Percentiles rank a stretch among this genome's conserved stretches.
phyloP scores from a whole-genome alignment of 2,113 vertebrate genomes.

The Zapus hudsonius region DNA sequence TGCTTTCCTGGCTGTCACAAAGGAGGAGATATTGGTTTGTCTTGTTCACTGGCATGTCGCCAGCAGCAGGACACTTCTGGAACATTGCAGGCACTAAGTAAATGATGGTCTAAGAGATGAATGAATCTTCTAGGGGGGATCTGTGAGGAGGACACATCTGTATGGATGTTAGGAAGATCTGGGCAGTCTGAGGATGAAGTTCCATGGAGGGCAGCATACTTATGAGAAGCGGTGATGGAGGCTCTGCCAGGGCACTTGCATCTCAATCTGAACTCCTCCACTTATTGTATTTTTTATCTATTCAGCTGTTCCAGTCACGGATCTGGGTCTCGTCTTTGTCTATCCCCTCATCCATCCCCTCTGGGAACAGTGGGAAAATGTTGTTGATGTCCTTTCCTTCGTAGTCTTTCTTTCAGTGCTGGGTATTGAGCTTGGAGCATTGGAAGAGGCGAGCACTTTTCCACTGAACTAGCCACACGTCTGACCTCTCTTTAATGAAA shows the following conservation, averaged over 20 bases:
- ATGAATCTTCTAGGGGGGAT: not conserved
- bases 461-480: not conserved
- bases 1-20: not conserved
- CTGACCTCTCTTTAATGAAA: not conserved
- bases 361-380: not conserved
- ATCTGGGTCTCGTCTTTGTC: not conserved
- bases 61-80: not conserved
- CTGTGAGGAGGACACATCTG: not conserved
- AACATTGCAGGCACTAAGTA: not conserved
- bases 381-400: not conserved
- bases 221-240: not conserved
- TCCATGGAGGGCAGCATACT: not conserved
- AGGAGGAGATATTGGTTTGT: not conserved
- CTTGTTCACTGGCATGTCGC: not conserved
- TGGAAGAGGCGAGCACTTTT: not conserved
- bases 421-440: not conserved
- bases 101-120: not conserved
- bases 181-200: not conserved
- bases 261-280: not conserved
- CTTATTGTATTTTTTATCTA: not conserved
- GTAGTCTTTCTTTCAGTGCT: not conserved
- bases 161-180: not conserved
- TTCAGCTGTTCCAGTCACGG: not conserved
- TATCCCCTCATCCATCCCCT: not conserved
- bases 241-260: not conserved